Conservation (phyloP, 1,140 invertebrate genomes). For the Drosophila parvula region DNA sequence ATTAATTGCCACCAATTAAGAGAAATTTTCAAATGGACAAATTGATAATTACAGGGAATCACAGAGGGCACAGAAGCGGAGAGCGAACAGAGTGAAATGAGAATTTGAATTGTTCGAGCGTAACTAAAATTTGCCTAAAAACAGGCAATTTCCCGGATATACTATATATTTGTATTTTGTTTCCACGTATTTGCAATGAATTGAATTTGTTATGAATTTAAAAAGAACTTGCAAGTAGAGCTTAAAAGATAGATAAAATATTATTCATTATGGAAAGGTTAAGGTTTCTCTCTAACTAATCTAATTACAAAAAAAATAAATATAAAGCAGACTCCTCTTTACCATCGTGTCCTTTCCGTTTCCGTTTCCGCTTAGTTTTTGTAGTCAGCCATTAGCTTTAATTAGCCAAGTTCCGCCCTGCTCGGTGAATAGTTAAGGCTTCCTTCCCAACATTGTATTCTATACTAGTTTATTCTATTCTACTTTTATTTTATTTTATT, state of each 20-base stretch:
- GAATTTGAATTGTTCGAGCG: conserved; percentile 28
- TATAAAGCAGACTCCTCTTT: neutral
- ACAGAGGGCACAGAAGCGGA: conserved; percentile 5
- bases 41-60: conserved; percentile 56
- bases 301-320: neutral
- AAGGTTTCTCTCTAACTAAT: neutral
- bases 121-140: conserved; percentile 19
- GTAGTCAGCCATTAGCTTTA: conserved; percentile 16
- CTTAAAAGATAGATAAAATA: too few relatives aligned
- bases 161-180: neutral
- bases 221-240: too few relatives aligned
- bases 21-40: conserved; percentile 52
- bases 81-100: neutral
- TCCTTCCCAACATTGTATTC: neutral
- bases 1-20: conserved; percentile 64
- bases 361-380: conserved; percentile 3
- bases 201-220: too few relatives aligned
- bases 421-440: conserved; percentile 13
- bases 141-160: neutral
- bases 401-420: conserved; percentile 20
- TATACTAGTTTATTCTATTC: neutral
- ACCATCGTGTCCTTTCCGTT: neutral
- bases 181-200: too few relatives aligned
- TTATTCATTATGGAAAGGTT: neutral
- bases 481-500: neutral